A percentile compares a stretch with the other conserved stretches of the same genome.
Evolutionary conservation across 2,113 vertebrate species (phyloP).

Genomic region (Axis porcinus): DNA sequence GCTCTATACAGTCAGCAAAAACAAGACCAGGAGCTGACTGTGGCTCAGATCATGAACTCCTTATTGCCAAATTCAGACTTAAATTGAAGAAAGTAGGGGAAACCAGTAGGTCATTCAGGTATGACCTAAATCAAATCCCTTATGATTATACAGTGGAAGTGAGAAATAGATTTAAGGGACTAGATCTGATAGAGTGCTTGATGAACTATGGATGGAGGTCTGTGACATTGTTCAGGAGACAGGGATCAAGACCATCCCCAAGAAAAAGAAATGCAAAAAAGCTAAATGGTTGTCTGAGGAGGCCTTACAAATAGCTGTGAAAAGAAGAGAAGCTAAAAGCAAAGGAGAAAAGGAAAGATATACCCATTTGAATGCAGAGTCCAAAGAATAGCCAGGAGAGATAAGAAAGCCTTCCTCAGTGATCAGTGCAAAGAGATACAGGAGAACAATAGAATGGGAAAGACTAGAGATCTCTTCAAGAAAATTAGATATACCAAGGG

Average conservation of each 20-base stretch:
- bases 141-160: background rate
- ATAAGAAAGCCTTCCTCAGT: background rate
- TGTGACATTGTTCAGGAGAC: background rate
- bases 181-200: background rate
- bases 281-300: background rate
- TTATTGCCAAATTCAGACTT: background rate
- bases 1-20: background rate
- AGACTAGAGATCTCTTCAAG: background rate
- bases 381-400: background rate
- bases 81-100: background rate
- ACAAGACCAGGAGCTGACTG: background rate
- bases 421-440: background rate
- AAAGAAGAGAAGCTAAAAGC: background rate
- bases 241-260: background rate
- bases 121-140: background rate
- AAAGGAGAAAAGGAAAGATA: background rate
- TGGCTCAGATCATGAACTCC: background rate
- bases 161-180: background rate
- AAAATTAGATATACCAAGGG: background rate
- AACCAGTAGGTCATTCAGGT: background rate
- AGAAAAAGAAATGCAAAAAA: background rate
- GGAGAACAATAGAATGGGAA: background rate
- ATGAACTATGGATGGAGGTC: background rate
- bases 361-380: background rate
- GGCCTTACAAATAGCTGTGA: background rate